Conservation (phyloP, 2,888 invertebrate genomes). For the Ormyrus thymus region DNA sequence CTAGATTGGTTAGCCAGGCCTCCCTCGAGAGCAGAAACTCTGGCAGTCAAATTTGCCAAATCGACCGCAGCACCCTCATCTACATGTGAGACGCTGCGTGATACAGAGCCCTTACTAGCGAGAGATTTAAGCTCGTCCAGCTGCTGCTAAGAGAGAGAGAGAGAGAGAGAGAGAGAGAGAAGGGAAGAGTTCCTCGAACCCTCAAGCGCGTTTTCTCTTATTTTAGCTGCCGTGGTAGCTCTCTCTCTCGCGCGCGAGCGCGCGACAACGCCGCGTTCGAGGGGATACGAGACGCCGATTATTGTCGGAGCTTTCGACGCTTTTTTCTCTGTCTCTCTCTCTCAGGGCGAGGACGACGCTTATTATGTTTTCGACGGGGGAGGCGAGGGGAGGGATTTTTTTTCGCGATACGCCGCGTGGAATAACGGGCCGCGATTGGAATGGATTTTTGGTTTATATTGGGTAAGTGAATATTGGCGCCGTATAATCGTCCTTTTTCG, state of each 20-base stretch:
- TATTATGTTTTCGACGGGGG: too few species aligned
- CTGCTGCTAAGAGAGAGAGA: not conserved
- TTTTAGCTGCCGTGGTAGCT: conserved; percentile 24
- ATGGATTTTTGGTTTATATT: too few species aligned
- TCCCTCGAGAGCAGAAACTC: not conserved
- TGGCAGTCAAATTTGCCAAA: not conserved
- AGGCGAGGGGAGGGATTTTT: too few species aligned
- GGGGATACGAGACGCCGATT: conserved; percentile 2
- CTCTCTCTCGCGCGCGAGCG: not conserved
- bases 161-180: conserved; percentile 20
- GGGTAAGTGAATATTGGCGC: too few species aligned
- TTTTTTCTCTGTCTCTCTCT: too few species aligned
- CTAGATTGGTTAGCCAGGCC: not conserved
- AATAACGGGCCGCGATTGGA: too few species aligned
- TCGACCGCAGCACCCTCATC: not conserved
- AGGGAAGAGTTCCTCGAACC: conserved; percentile 42
- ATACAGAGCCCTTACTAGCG: not conserved
- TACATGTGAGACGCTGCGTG: not conserved
- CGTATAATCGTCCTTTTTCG: too few species aligned
- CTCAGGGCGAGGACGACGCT: too few species aligned
- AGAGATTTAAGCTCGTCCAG: conserved; percentile 1
- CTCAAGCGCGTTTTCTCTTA: conserved; percentile 38
- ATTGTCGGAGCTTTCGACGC: too few species aligned
- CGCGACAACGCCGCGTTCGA: not conserved
- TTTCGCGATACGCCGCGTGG: too few species aligned